A percentile compares a stretch with the other conserved stretches of the same genome.
These are phyloP conservation scores for Fregetta grallaria DNA, from an alignment of 2,113 vertebrate genomes.

Conservation along the genomic window DNA sequence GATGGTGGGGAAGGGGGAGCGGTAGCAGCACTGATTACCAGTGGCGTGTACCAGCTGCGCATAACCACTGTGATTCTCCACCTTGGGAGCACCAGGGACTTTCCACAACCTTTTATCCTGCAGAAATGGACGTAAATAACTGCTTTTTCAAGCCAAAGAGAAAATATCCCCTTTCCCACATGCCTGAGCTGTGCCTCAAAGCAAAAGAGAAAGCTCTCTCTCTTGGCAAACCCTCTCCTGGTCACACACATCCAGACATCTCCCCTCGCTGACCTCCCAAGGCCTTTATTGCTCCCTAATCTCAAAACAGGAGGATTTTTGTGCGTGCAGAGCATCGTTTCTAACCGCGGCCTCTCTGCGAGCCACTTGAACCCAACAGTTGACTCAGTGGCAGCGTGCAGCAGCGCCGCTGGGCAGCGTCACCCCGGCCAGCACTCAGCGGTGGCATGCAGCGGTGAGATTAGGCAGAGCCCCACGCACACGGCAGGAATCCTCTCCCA, in stretches of 20 bases:
- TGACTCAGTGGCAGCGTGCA: neutral
- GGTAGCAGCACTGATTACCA: neutral
- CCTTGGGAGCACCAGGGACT: neutral
- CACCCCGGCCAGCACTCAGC: conserved; percentile 6
- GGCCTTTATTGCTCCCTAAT: neutral
- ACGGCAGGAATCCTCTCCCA: neutral
- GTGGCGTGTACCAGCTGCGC: neutral
- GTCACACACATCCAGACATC: neutral
- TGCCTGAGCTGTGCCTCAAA: neutral
- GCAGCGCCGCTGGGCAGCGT: neutral
- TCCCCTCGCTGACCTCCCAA: neutral
- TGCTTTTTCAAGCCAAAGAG: neutral
- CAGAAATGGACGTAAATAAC: neutral
- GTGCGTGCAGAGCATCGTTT: neutral
- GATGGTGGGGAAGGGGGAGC: neutral
- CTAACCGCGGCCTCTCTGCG: neutral
- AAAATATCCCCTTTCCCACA: neutral
- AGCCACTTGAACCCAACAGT: conserved; percentile 27
- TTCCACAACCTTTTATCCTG: neutral
- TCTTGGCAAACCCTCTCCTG: neutral
- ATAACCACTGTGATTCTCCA: neutral
- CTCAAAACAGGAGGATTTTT: neutral
- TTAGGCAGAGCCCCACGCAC: conserved; percentile 7
- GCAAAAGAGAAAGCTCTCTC: neutral
- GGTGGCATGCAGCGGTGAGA: neutral